A percentile compares a stretch with the other conserved stretches of the same genome.
These are phyloP conservation scores for Euzetes globulus DNA, from an alignment of 2,888 invertebrate genomes.

Conservation along the genomic window DNA sequence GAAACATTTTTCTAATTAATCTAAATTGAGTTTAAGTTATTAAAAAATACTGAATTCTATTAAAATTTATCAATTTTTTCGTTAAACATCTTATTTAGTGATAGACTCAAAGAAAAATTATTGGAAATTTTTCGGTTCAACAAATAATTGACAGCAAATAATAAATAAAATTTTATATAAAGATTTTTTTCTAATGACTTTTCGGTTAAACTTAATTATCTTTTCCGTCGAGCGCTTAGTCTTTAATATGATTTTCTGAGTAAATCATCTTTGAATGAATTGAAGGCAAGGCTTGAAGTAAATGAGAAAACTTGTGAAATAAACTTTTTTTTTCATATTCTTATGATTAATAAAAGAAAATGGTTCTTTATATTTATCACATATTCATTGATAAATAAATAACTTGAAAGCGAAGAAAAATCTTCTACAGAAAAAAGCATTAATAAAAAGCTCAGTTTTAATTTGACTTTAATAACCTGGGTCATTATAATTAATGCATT, in stretches of 20 bases:
- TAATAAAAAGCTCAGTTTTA: constrained; percentile 13
- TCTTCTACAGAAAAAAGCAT: neutral
- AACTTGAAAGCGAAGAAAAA: neutral
- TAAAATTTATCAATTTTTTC: neutral
- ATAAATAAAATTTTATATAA: neutral
- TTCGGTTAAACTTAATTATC: constrained; percentile 11
- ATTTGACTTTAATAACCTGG: constrained; percentile 27
- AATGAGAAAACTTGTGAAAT: neutral
- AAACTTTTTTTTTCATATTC: neutral
- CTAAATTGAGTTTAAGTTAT: constrained; percentile 3
- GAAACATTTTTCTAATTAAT: neutral
- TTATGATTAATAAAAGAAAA: neutral
- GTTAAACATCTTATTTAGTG: neutral
- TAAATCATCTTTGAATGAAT: constrained; percentile 9
- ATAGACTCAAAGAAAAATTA: neutral
- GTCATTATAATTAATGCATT: constrained; percentile 6
- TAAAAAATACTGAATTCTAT: neutral
- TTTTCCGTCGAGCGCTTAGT: neutral
- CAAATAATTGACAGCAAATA: neutral
- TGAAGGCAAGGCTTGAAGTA: neutral
- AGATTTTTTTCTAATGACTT: neutral
- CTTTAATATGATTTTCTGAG: neutral
- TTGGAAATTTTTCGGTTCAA: neutral
- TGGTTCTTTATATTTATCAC: neutral
- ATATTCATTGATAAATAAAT: constrained; percentile 13